Evolutionary conservation across 2,888 invertebrate species (phyloP), one percentile per base, ranked within the genome.

Genomic region (Cantharis rufa): DNA sequence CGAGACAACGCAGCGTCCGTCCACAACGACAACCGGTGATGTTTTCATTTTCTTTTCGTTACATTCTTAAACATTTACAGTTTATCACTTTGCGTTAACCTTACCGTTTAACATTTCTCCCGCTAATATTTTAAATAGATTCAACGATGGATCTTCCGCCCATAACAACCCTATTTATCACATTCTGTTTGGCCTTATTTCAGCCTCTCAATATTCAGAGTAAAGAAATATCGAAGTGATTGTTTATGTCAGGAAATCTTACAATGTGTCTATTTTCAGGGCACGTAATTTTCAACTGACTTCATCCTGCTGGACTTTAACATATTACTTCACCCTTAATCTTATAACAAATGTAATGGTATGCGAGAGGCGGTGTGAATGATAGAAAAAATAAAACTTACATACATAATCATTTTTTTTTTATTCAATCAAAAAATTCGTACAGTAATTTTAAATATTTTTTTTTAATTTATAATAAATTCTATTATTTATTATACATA

Each of bases 401-500:
- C 48, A 48, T 48, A 48, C 48, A 48, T 48, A 48, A 48, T 48
- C 7, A 62, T 69, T 69, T 69, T 69, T n/a, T n/a, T 69, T 69
- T 77, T 77, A 69, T 77, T 77, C 71, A 77, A 74, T 77, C 74
- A 77, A 77, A 74, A 77, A 74, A 27, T 73, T 48, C 70, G 68
- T 72, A 77, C 69, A 74, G 69, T 77, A 66, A 66, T 21, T 66
- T 66, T 66, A 21, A 21, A 66, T 66, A 66, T 66, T 21, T 16
- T 18, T 64, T 24, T 66, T 66, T 66, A 48, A 48, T 48, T 48
- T 48, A 48, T 48, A 48, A 48, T 48, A 48, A 48, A 48, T 63
- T 66, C 24, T 66, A 68, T 71, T 77, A 64, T 64, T 75, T 71
- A 70, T 63, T 76, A 76, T 74, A 77, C 77, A 70, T 77, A 77